Conservation (phyloP, 2,888 invertebrate species). For the Galerucella calmariensis region DNA sequence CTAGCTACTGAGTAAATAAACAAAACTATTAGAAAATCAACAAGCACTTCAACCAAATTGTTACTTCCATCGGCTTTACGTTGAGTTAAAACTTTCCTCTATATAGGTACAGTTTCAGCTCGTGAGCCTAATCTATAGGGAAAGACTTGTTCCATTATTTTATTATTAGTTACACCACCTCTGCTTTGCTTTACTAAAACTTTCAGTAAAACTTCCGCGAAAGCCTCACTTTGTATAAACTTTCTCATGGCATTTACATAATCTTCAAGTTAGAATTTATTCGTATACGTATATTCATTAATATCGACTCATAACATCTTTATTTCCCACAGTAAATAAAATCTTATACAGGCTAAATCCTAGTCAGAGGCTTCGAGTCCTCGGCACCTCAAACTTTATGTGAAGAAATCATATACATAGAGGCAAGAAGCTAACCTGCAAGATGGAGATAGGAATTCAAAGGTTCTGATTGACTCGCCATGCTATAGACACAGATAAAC, state of each 20-base stretch:
- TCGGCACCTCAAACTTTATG: too few species aligned
- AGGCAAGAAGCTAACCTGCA: too few species aligned
- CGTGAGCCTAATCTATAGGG: slow-evolving; percentile 6
- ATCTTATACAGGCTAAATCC: too few species aligned
- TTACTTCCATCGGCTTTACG: slow-evolving; percentile 5
- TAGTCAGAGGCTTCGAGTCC: too few species aligned
- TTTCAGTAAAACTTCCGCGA: neutral
- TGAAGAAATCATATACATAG: too few species aligned
- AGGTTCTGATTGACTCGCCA: too few species aligned
- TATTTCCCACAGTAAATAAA: too few species aligned
- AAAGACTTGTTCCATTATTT: slow-evolving; percentile 24
- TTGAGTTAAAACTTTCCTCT: slow-evolving; percentile 1
- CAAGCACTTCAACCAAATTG: neutral
- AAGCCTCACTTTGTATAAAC: slow-evolving; percentile 9
- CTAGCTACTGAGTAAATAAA: neutral
- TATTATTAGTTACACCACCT: slow-evolving; percentile 25
- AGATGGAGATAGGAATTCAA: too few species aligned
- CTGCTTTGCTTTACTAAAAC: slow-evolving; percentile 24
- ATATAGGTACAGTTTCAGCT: neutral
- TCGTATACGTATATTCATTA: neutral
- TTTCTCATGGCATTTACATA: slow-evolving; percentile 1
- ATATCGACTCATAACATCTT: neutral
- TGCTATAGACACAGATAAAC: too few species aligned
- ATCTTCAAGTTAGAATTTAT: neutral
- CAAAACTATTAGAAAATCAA: neutral